Conservation (phyloP, 2,797 vertebrate genomes). For the Chloroceryle inda region DNA sequence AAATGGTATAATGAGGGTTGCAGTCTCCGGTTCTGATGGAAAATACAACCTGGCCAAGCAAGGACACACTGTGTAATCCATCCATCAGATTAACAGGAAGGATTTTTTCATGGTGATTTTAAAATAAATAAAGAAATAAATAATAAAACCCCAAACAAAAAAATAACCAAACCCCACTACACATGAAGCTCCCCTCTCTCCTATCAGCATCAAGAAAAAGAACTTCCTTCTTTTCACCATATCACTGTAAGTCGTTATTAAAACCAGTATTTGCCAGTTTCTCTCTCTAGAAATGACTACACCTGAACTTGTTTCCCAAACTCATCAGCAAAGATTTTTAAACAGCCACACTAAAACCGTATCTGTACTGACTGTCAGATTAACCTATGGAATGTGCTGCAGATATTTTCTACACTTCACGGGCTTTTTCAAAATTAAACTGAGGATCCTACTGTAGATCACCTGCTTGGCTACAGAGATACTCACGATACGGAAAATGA, state of each 20-base stretch:
- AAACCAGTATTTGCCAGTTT: constrained; percentile 33
- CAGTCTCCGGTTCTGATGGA: constrained; percentile 58
- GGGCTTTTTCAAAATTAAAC: constrained; percentile 22
- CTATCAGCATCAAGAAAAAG: constrained; percentile 55
- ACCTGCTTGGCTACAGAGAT: constrained; percentile 39
- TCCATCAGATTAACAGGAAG: constrained; percentile 63
- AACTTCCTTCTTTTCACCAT: constrained; percentile 25
- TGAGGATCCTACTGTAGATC: constrained; percentile 23
- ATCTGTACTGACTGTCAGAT: not conserved
- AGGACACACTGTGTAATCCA: constrained; percentile 64
- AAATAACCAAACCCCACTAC: not conserved
- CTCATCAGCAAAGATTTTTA: constrained; percentile 41
- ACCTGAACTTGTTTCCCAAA: constrained; percentile 40
- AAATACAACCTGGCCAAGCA: constrained; percentile 53
- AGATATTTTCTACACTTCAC: constrained; percentile 23
- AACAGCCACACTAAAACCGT: not conserved
- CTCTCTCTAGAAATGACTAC: constrained; percentile 19
- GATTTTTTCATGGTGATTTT: constrained; percentile 57
- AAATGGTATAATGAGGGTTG: constrained; percentile 62
- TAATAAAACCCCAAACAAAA: not conserved
- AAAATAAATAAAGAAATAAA: not conserved
- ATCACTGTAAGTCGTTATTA: constrained; percentile 44
- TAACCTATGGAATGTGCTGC: constrained; percentile 10
- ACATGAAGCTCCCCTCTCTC: constrained; percentile 34
- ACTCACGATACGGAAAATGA: constrained; percentile 18